phyloP scores from a whole-genome alignment of 2,888 invertebrate genomes.

The Rosalia funebris region DNA sequence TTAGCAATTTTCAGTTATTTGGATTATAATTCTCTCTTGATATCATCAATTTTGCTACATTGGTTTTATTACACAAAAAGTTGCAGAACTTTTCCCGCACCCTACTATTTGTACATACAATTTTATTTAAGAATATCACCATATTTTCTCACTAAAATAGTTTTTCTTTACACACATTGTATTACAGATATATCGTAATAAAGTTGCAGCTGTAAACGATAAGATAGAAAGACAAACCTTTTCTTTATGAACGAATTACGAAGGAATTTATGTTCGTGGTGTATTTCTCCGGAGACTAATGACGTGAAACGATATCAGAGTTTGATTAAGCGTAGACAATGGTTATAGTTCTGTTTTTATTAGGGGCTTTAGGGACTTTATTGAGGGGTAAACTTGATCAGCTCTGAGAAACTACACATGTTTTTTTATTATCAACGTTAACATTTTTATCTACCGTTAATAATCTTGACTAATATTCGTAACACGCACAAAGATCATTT shows the following conservation, averaged over 20 bases:
- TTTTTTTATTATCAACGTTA: conserved; percentile 38
- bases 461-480: conserved; percentile 30
- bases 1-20: no score
- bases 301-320: conserved; percentile 50
- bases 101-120: no score
- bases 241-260: conserved; percentile 29
- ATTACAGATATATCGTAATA: no score
- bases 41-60: no score
- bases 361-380: conserved; percentile 42
- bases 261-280: conserved; percentile 40
- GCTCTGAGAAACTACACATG: conserved; percentile 50
- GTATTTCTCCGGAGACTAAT: conserved; percentile 47
- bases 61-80: no score
- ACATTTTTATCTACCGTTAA: conserved; percentile 30
- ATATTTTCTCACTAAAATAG: no score
- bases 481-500: conserved; percentile 7
- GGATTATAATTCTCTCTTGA: no score
- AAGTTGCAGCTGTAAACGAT: not conserved
- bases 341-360: conserved; percentile 44
- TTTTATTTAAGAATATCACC: no score
- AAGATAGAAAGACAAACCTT: conserved; percentile 4
- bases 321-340: conserved; percentile 54
- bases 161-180: no score
- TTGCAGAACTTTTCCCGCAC: no score
- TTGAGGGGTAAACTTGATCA: conserved; percentile 47